Percentiles rank a stretch among this genome's conserved stretches.
Evolutionary conservation across 1,140 invertebrate genomes (phyloP).

Genomic region (Drosophila pseudoobscura): DNA sequence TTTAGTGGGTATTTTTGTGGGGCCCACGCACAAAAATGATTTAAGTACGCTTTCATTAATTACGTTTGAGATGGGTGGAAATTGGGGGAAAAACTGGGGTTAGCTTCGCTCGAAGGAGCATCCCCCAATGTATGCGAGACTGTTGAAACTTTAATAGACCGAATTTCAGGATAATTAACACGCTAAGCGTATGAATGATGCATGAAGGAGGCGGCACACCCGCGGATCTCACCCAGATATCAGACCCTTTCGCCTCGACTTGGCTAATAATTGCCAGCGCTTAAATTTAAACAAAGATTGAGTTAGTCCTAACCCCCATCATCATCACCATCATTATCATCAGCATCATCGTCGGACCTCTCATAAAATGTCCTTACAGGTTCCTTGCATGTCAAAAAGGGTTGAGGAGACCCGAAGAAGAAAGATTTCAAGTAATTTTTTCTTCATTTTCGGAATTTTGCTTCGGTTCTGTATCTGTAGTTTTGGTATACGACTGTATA

Average conservation of each 20-base stretch:
- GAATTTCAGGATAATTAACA: constrained; percentile 81
- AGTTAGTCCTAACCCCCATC: constrained; percentile 46
- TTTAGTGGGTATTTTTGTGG: constrained; percentile 31
- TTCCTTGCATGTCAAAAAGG: constrained; percentile 1
- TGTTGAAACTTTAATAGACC: constrained; percentile 77
- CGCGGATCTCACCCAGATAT: not conserved
- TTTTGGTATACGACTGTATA: too few species aligned
- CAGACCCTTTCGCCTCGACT: constrained; percentile 13
- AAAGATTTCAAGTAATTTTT: too few species aligned
- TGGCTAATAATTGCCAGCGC: constrained; percentile 69
- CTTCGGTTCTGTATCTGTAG: too few species aligned
- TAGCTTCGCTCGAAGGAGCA: too few species aligned
- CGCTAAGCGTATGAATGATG: constrained; percentile 73
- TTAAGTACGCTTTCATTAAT: constrained; percentile 80
- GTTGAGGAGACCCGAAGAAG: not conserved
- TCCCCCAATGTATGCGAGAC: constrained; percentile 24
- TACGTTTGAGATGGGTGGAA: constrained; percentile 56
- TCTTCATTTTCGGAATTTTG: too few species aligned
- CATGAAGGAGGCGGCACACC: constrained; percentile 47
- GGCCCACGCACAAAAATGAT: constrained; percentile 77
- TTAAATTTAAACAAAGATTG: constrained; percentile 75
- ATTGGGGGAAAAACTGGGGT: not conserved
- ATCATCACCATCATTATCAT: constrained; percentile 38
- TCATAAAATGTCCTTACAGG: constrained; percentile 35
- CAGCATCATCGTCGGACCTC: constrained; percentile 32